Base-by-base conservation (phyloP, 2,888 invertebrate species). In the Monochamus alternatus region DNA sequence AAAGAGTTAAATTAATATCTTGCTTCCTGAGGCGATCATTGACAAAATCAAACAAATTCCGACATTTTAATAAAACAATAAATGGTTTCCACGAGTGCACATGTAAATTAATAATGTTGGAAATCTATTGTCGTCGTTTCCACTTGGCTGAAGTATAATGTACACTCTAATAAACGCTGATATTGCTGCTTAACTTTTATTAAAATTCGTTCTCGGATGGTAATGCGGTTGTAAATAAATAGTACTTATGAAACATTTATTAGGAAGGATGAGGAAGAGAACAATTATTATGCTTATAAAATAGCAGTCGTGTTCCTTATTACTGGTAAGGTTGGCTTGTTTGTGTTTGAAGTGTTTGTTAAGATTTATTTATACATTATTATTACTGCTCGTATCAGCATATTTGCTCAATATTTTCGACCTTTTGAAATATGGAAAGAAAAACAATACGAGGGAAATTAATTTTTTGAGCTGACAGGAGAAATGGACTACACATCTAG, bases 101-200 rank as follows among this genome's bases (percentile, higher is more conserved):
- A 32, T 38, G 62, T 32, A 62, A 62, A 32, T n/a, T 62, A 60
- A 60, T 62, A 62, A 38, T 38, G n/a, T 62, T n/a, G n/a, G 12
- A 38, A 14, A 38, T 38, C 38, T 30, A 47, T 30, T 59, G 32
- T 62, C 62, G 62, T n/a, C n/a, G 12, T n/a, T 62, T 62, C 32
- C 9, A 12, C 12, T 38, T 62, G n/a, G n/a, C 38, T 62, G 38
- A 62, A 62, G 38, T 38, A 32, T 38, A 38, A 62, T 62, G 38
- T 62, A 38, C 62, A 62, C 62, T 38, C 62, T 62, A 62, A n/a
- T n/a, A 62, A 32, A 12, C 12, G 12, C n/a, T 62, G 38, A 38
- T 62, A 38, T 12, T 62, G 62, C 38, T 62, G 12, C 7, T 47
- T 32, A 32, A 38, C 38, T 62, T 32, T n/a, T 62, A 62, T 62